Percentiles rank a stretch among this genome's conserved stretches.
These are phyloP conservation scores for Scatophagus argus DNA, from an alignment of 2,113 vertebrate genomes.

Conservation along the genomic window DNA sequence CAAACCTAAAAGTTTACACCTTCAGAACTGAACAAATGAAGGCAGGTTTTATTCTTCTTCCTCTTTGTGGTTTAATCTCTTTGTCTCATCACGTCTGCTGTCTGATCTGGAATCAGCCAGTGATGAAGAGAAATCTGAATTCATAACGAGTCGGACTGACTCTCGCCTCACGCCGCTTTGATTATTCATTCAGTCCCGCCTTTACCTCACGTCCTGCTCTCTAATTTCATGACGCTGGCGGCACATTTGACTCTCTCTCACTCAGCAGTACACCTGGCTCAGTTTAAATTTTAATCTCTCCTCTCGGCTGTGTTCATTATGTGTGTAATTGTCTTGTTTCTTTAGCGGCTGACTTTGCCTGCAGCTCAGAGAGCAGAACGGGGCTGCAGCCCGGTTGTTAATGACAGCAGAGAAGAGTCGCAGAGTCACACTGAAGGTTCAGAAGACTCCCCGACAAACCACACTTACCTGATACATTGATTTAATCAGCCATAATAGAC, in stretches of 20 bases:
- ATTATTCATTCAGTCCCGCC: constrained; percentile 34
- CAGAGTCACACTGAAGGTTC: not conserved
- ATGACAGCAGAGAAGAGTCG: constrained; percentile 25
- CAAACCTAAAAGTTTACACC: not conserved
- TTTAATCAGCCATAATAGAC: constrained; percentile 10
- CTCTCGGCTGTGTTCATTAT: constrained; percentile 35
- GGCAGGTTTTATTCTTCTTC: no score
- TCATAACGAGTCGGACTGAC: constrained; percentile 9
- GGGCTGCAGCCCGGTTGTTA: constrained; percentile 38
- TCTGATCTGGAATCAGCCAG: not conserved
- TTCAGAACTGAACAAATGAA: not conserved
- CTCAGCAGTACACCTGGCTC: constrained; percentile 27
- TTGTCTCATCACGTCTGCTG: not conserved
- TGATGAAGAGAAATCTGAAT: constrained; percentile 20
- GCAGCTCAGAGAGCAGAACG: constrained; percentile 30
- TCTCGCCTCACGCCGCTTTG: not conserved
- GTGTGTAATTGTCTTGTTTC: constrained; percentile 45
- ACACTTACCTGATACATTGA: not conserved
- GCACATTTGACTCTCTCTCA: constrained; percentile 9
- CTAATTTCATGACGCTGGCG: constrained; percentile 47
- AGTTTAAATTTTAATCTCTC: constrained; percentile 32
- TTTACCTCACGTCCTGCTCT: constrained; percentile 22
- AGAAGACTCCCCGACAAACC: constrained; percentile 7
- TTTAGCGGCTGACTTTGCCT: constrained; percentile 39
- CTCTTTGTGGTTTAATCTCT: not conserved